These are phyloP conservation scores for Onthophagus taurus DNA, from an alignment of 1,140 invertebrate species.

Conservation along the genomic window DNA sequence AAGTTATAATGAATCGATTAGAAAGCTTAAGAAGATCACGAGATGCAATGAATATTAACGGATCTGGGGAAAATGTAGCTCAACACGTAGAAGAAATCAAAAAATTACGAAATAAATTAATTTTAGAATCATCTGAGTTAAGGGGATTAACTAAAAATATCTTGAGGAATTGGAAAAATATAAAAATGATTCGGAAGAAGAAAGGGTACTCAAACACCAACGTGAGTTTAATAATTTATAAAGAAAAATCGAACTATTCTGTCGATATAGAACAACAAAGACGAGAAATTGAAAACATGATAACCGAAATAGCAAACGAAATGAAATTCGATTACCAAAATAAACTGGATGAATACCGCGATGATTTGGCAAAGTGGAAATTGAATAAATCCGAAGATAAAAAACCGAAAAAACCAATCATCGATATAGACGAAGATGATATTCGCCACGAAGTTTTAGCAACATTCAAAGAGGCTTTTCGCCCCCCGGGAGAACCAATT, in stretches of 20 bases:
- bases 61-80: constrained; percentile 5
- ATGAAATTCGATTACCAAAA: constrained; percentile 26
- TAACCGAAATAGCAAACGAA: constrained; percentile 24
- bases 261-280: constrained; percentile 21
- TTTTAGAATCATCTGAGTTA: constrained; percentile 26
- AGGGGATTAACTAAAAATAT: constrained; percentile 29
- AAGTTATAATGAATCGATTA: constrained; percentile 31
- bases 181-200: constrained; percentile 30
- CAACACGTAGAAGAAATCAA: constrained; percentile 25
- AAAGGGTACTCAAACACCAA: constrained; percentile 34
- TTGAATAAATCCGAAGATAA: constrained; percentile 13
- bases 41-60: not conserved
- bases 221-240: constrained; percentile 33
- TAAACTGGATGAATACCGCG: constrained; percentile 15
- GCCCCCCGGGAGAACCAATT: constrained; percentile 42
- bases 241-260: constrained; percentile 22
- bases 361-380: constrained; percentile 13
- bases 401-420: constrained; percentile 29
- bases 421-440: constrained; percentile 20
- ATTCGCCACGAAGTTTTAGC: constrained; percentile 30
- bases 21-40: constrained; percentile 25
- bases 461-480: constrained; percentile 36
- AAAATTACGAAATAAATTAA: constrained; percentile 30
- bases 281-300: constrained; percentile 29
- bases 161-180: constrained; percentile 32